Evolutionary conservation across 2,113 vertebrate species (phyloP), one percentile per base, ranked within the genome.

Genomic region (Eretmochelys imbricata): DNA sequence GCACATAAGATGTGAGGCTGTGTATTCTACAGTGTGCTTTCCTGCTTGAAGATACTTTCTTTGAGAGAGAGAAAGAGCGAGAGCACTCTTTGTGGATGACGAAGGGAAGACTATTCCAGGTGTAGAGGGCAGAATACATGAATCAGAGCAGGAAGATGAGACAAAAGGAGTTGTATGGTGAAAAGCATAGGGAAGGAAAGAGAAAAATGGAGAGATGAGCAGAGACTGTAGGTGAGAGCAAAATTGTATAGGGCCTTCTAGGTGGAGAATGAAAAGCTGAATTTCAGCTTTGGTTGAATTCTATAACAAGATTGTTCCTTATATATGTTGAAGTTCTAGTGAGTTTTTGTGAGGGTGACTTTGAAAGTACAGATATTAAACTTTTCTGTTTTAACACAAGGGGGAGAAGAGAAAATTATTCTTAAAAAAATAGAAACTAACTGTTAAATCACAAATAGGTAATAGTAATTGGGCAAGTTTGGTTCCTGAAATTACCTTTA

Each of bases 11-110:
- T 4, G 0, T 38, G 79, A 80, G 19, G 50, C 75, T 82, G 89
- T 87, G 1, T 62, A 3, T 85, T 87, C 4, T 3, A 2, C 4
- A 2, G 4, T 85, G 10, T 1, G 0, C 76, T 20, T 12, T 16
- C 89, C 92, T 16, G 54, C 1, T 3, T 86, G 81, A 76, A 79
- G 10, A 50, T 6, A 0, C 19, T 53, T 2, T 29, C 11, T 54
- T 13, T 27, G 57, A 53, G 51, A 51, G 51, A 53, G 17, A 19
- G 51, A 53, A 6, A 19, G 51, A 53, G 53, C 20, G 7, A 54
- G 20, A 22, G 53, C 49, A 54, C 53, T 53, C 51, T 54, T 88
- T 42, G 5, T 89, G 12, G 24, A 84, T 92, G 49, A 80, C 1
- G 9, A 93, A 72, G 11, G 89, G 72, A 82, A 85, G 9, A 50